Conservation (phyloP, 2,888 invertebrate genomes). For the Nomada ruficornis region DNA sequence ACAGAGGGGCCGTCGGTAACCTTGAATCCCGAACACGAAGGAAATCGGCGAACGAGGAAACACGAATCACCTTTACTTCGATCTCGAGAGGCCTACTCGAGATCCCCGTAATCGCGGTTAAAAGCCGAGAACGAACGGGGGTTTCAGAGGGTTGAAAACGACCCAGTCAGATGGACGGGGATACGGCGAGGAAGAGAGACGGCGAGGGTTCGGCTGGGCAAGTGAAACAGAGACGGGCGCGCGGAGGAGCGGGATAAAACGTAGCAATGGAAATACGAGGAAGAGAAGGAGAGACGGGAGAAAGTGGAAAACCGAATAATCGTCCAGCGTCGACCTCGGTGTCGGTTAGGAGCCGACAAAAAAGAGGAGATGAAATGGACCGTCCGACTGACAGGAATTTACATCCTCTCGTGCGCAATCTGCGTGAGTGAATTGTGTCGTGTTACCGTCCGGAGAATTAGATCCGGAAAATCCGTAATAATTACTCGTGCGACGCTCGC, state of each 20-base stretch:
- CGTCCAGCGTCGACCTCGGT: constrained; percentile 76
- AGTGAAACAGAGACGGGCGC: not conserved
- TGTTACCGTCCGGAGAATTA: constrained; percentile 84
- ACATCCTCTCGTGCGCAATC: constrained; percentile 83
- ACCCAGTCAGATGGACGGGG: constrained; percentile 36
- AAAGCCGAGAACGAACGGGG: constrained; percentile 66
- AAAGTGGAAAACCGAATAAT: constrained; percentile 80
- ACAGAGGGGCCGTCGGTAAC: constrained; percentile 33
- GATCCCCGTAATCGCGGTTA: constrained; percentile 67
- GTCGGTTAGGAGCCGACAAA: constrained; percentile 76
- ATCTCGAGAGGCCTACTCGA: constrained; percentile 62
- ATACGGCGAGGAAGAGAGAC: not conserved
- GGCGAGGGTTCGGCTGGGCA: not conserved
- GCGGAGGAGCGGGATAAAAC: constrained; percentile 45
- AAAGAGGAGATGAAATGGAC: constrained; percentile 81
- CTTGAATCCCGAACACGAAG: constrained; percentile 52
- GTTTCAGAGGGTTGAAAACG: constrained; percentile 45
- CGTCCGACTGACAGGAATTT: constrained; percentile 83
- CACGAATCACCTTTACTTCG: constrained; percentile 64
- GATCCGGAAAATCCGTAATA: constrained; percentile 84
- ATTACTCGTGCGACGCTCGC: constrained; percentile 81
- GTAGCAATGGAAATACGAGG: constrained; percentile 49
- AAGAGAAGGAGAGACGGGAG: constrained; percentile 57
- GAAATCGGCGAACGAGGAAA: constrained; percentile 47
- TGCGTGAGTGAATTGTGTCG: constrained; percentile 84